These are phyloP conservation scores for Thera britannica DNA, from an alignment of 2,888 invertebrate species.

Conservation along the genomic window DNA sequence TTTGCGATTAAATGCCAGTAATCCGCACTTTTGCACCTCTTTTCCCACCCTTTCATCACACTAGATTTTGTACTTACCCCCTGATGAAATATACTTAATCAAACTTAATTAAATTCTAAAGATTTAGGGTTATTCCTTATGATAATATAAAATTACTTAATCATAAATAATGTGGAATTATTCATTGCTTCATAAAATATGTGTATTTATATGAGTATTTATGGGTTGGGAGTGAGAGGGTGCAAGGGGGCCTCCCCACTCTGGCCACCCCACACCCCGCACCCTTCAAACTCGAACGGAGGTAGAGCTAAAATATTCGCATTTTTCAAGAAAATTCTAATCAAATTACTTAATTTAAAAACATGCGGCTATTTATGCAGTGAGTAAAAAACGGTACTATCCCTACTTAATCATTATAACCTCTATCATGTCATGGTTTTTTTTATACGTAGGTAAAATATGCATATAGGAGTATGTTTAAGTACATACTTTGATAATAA, in stretches of 20 bases:
- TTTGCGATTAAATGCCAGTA: too few species aligned
- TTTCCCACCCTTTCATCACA: too few species aligned
- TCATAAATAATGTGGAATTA: constrained; percentile 22
- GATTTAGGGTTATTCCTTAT: neutral
- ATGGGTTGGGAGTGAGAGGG: constrained; percentile 34
- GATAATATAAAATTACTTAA: constrained; percentile 10
- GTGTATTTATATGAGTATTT: constrained; percentile 32
- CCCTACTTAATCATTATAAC: neutral
- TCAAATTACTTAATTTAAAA: constrained; percentile 32
- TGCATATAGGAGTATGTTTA: too few species aligned
- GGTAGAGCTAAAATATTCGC: constrained; percentile 33
- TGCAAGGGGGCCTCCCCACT: constrained; percentile 26
- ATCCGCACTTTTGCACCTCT: too few species aligned
- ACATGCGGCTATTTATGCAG: constrained; percentile 27
- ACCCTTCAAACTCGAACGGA: constrained; percentile 28
- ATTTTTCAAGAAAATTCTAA: constrained; percentile 32
- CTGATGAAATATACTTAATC: neutral
- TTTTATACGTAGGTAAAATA: too few species aligned
- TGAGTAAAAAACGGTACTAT: constrained; percentile 17
- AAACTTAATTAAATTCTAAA: neutral
- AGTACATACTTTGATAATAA: too few species aligned
- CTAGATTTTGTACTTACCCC: too few species aligned
- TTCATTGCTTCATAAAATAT: constrained; percentile 29
- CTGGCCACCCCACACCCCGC: constrained; percentile 23
- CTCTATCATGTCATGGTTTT: too few species aligned